Evolutionary conservation across 2,113 vertebrate genomes (phyloP).

Genomic region (Marmota monax): DNA sequence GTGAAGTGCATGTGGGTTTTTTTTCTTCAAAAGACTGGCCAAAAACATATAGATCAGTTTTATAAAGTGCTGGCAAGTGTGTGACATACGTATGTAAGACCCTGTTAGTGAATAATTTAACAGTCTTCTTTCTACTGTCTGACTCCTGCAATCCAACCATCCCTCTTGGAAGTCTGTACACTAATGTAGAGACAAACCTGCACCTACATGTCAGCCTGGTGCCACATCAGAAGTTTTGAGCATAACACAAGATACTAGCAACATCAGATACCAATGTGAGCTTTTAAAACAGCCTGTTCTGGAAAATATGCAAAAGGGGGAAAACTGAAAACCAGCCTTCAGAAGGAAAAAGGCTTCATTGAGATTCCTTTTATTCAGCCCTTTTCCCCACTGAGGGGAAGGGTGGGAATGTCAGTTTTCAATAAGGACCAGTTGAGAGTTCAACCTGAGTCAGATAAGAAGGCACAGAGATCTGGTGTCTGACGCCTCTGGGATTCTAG

Average conservation of each 20-base stretch:
- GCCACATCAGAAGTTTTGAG: not conserved
- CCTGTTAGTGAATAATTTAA: not conserved
- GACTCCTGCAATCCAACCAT: rapidly evolving
- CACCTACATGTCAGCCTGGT: not conserved
- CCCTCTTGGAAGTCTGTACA: not conserved
- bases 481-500: not conserved
- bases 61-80: not conserved
- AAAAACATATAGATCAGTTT: not conserved
- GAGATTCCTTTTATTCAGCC: not conserved
- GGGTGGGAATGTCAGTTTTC: not conserved
- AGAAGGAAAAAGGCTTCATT: not conserved
- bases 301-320: not conserved
- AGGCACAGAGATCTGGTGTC: too few species aligned
- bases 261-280: not conserved
- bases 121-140: not conserved
- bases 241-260: not conserved
- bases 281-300: not conserved
- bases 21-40: not conserved
- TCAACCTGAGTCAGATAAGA: not conserved
- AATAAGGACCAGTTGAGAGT: not conserved
- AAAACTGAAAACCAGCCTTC: not conserved
- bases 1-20: not conserved
- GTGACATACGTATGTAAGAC: not conserved
- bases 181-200: not conserved
- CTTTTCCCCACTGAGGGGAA: not conserved